Conservation (phyloP, 1,140 invertebrate species). For the Calliopsis andreniformis region DNA sequence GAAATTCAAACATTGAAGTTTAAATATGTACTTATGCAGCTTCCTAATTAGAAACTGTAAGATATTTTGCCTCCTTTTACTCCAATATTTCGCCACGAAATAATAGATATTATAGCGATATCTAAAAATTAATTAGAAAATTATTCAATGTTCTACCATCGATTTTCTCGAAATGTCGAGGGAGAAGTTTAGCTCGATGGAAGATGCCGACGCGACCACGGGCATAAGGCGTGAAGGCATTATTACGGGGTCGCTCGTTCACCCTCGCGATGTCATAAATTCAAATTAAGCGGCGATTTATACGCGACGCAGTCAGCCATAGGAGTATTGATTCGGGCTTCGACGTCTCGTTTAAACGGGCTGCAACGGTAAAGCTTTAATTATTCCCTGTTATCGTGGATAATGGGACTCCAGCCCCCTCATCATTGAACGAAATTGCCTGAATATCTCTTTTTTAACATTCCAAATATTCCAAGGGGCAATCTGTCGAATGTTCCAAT, state of each 20-base stretch:
- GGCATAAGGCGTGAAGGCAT: conserved; percentile 20
- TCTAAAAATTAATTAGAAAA: too few species aligned
- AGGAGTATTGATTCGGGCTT: conserved; percentile 39
- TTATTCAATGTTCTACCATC: too few species aligned
- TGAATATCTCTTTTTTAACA: neutral
- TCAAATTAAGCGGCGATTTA: conserved; percentile 59
- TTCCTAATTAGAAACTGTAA: too few species aligned
- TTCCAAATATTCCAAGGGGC: too few species aligned
- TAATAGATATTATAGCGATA: too few species aligned
- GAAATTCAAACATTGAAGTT: too few species aligned
- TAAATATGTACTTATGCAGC: too few species aligned
- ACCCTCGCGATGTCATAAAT: conserved; percentile 52
- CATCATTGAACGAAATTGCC: conserved; percentile 28
- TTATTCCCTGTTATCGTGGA: conserved; percentile 24
- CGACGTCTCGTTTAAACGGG: conserved; percentile 32
- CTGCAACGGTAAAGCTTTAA: conserved; percentile 27
- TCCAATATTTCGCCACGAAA: too few species aligned
- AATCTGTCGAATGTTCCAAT: too few species aligned
- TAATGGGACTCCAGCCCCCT: conserved; percentile 20
- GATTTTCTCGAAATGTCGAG: too few species aligned
- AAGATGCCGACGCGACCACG: conserved; percentile 14
- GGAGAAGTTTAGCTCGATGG: too few species aligned
- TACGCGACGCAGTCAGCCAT: conserved; percentile 19
- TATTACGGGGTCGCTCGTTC: conserved; percentile 35
- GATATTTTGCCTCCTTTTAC: too few species aligned